Percentiles rank a stretch among this genome's conserved stretches.
Evolutionary conservation across 2,113 vertebrate genomes (phyloP).

Genomic region (Chroicocephalus ridibundus): DNA sequence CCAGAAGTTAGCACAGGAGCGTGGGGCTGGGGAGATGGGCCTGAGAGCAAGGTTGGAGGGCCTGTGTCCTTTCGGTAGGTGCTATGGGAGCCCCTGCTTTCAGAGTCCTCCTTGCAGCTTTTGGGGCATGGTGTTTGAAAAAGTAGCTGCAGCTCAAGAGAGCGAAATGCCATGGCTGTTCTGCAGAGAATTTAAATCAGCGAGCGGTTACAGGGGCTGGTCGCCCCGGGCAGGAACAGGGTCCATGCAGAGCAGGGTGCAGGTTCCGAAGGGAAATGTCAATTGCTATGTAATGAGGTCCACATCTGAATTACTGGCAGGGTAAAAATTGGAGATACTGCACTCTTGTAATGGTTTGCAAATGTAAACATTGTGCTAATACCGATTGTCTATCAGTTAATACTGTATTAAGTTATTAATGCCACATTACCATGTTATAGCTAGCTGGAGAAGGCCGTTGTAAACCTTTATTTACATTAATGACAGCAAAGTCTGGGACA

Average conservation of each 20-base stretch:
- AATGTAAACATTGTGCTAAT: neutral
- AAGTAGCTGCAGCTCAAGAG: neutral
- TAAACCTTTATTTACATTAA: neutral
- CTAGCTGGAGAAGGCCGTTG: neutral
- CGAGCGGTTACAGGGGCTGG: neutral
- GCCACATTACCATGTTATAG: rapidly evolving
- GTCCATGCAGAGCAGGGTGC: neutral
- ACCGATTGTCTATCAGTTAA: neutral
- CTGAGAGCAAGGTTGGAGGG: rapidly evolving
- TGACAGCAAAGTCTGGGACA: neutral
- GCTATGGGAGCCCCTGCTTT: rapidly evolving
- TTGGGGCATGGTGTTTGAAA: neutral
- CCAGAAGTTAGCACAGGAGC: rapidly evolving
- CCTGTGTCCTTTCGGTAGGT: rapidly evolving
- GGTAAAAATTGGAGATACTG: neutral
- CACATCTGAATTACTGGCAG: neutral
- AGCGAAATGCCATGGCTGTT: rapidly evolving
- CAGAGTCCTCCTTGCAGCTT: neutral
- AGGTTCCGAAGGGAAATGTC: neutral
- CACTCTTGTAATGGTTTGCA: neutral
- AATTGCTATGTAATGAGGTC: neutral
- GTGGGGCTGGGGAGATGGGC: neutral
- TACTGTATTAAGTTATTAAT: neutral
- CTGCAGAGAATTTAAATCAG: neutral
- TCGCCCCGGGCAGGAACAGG: rapidly evolving